Evolutionary conservation across 92 coral and sea anemone genomes (phyloP), one percentile per base, ranked within the genome.

Genomic region (Parazoanthus swiftii): DNA sequence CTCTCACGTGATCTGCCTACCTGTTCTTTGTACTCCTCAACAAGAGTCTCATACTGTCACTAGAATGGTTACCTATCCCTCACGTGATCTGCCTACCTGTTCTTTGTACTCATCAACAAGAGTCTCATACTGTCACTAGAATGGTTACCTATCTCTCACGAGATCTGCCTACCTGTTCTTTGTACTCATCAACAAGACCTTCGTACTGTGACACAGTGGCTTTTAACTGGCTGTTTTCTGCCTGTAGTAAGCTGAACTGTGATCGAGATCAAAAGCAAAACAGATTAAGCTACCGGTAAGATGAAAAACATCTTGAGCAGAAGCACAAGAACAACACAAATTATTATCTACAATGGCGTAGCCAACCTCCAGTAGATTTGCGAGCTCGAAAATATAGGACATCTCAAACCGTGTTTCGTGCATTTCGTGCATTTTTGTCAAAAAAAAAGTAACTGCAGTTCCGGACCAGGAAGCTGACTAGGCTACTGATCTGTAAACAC

Each of bases 201-300:
- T 95, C 96, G 77, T 96, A 93, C 73, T 95, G 93, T 39, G 84
- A 86, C 75, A 94, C 87, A 76, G 98, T 93, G 42, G 89, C 90
- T 65, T 94, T 93, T 16, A 95, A 88, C 88, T 92, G 95, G 88
- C 92, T 92, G 79, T 93, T 93, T 70, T 96, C 98, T 56, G 89
- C 94, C 79, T 92, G 90, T 78, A 89, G 89, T 85, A 88, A 87
- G 65, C 85, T 93, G 76, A 86, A 85, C 99, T 96, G 90, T 29
- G 81, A 29, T 29, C 33, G 33, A 80, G 79, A 56, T 76, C 74
- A 88, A 87, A 77, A 79, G 76, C 56, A 63, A 46, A 77, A 50
- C 37, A 43, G 21, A 43, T 25, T 4, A 54, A 5, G 8, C 9
- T 16, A 44, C n/a, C 29, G 25, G 68, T 11, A 42, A 46, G 6